Base-by-base conservation (phyloP, 2,888 invertebrate genomes). In the Diadegma fenestrale region DNA sequence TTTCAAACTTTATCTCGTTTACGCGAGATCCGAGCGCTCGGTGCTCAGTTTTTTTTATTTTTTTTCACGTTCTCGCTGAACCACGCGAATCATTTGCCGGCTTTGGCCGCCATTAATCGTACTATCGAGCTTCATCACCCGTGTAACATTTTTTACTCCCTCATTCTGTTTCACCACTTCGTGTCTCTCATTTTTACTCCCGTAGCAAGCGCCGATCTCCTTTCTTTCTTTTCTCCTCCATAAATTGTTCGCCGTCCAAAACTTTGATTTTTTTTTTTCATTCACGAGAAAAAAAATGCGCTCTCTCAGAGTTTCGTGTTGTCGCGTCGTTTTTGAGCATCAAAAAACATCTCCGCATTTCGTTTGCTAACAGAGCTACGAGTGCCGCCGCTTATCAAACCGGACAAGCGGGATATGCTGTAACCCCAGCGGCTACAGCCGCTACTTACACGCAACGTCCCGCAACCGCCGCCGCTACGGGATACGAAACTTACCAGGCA, bases 391-490 rank as follows among this genome's bases (percentile, higher is more conserved):
- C 97, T 41, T 98, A 98, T 94, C 97, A 96, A 89, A 96, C 97
- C 41, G 96, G 97, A 33, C 97, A 97, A 93, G 96, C 97, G 76
- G 97, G 97, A 88, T 98, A 97, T 95, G 97, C 97, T 88, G 97
- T 97, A 94, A 97, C 97, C 82, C 96, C 97, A 63, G 96, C 97
- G 87, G 96, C 97, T 33, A 97, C 97, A 61, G 97, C 98, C 85
- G 97, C 97, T 71, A 97, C 97, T 73, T 98, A 98, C 94, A 97
- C 98, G 64, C 98, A 98, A 92, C 96, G 97, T 87, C 96, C 97
- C 87, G 96, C 97, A 64, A 96, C 96, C 68, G 96, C 97, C 85
- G 96, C 97, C 48, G 96, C 96, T 69, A 96, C 97, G 75, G 97
- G 97, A 82, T 97, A 97, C 95, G 97, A 97, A 93, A 97, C 97